These are phyloP conservation scores for Oncorhynchus nerka DNA, from an alignment of 2,113 vertebrate species.

Conservation along the genomic window DNA sequence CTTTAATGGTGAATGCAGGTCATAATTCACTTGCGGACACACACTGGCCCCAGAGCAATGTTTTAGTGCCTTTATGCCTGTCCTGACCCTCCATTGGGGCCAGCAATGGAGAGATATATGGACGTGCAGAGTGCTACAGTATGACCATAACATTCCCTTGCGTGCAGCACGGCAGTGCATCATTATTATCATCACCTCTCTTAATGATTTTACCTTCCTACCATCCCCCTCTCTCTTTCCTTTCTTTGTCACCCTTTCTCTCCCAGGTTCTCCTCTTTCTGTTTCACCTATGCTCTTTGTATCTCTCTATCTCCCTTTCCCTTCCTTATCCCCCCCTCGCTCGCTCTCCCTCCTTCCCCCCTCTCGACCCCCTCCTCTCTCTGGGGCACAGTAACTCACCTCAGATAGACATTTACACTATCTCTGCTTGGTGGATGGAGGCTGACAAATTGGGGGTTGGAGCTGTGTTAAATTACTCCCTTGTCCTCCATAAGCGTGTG, in stretches of 20 bases:
- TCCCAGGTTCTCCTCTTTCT: not conserved
- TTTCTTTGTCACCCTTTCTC: not conserved
- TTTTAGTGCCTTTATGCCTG: slow-evolving; percentile 35
- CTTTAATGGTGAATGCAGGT: slow-evolving; percentile 54
- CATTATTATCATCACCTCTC: not conserved
- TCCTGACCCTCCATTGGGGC: slow-evolving; percentile 37
- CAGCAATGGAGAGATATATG: slow-evolving; percentile 54
- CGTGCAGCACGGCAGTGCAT: slow-evolving; percentile 12
- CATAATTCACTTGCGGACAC: slow-evolving; percentile 57
- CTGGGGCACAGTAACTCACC: not conserved
- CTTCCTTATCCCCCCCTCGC: not conserved
- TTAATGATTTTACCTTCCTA: not conserved
- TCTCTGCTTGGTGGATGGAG: not conserved
- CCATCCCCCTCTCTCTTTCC: not conserved
- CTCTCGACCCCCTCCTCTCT: not conserved
- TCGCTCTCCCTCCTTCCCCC: not conserved
- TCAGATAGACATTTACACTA: not conserved
- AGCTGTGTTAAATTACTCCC: slow-evolving; percentile 4
- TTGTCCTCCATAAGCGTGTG: not conserved
- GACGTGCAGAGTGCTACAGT: slow-evolving; percentile 33
- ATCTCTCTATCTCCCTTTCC: not conserved
- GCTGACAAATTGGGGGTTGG: slow-evolving; percentile 2
- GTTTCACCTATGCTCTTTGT: not conserved
- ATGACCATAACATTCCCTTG: slow-evolving; percentile 55
- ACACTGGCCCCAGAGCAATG: slow-evolving; percentile 13